Base-by-base conservation (phyloP, 2,888 invertebrate genomes). In the Seladonia tumulorum region DNA sequence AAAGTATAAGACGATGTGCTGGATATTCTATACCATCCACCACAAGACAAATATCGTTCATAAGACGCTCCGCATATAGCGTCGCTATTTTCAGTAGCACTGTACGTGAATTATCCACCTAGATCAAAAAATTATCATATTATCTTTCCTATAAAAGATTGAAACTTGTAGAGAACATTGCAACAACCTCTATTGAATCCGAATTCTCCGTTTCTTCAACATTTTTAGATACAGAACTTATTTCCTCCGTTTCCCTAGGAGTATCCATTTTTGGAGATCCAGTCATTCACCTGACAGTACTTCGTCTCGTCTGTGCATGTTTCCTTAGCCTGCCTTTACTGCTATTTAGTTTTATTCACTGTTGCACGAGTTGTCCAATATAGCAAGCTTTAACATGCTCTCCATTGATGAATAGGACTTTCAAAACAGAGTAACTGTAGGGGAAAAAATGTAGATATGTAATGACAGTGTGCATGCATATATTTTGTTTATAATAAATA, bases 1-100 rank as follows among this genome's bases (percentile, higher is more conserved):
- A 98, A 7, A 99, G 96, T 92, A 99, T 98, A 12, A 99, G 96
- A 86, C 98, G 96, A 95, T 99, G 99, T 2, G 98, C 98, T 0
- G 98, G 97, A 95, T 98, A 99, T 83, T 97, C 97, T 72, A 97
- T 96, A 4, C 97, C 97, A 5, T 97, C 98, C 45, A 99, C 98
- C 86, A 98, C 97, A 70, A 99, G 95, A 63, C 97, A 97, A 79
- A 99, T 97, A 95, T 99, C 99, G 92, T 98, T 98, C 97, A 99
- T 98, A 92, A 98, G 95, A 92, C 97, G 97, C 89, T 98, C 98
- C 0, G 97, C 97, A 95, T 98, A 98, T 1, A 99, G 95, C 29
- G 97, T 97, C 8, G 98, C 98, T 92, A 99, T 97, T 94, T 98
- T 98, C 85, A 97, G 96, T 75, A 98, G 95, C 22, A 98, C 97